Conservation (phyloP, 2,113 vertebrate genomes). For the Tachuris rubrigastra region DNA sequence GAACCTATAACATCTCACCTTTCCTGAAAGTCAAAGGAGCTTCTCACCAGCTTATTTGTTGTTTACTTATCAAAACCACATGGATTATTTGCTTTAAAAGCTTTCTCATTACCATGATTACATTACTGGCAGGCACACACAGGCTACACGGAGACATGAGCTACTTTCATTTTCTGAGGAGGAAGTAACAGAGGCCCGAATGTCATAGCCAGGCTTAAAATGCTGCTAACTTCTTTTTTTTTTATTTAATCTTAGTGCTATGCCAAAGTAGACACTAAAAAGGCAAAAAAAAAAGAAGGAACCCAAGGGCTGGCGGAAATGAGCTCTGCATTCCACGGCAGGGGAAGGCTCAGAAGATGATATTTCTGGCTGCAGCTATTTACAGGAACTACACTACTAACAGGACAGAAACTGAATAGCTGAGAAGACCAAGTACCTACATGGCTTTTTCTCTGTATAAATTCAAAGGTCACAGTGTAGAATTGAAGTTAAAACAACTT, state of each 20-base stretch:
- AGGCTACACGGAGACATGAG: neutral
- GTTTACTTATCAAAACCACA: slow-evolving; percentile 75
- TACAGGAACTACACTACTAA: neutral
- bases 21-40: slow-evolving; percentile 82
- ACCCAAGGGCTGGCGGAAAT: neutral
- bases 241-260: neutral
- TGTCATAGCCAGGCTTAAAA: neutral
- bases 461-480: neutral
- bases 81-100: slow-evolving; percentile 71
- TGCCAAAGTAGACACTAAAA: neutral
- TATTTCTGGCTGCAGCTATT: slow-evolving; percentile 48
- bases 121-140: slow-evolving; percentile 45
- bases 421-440: neutral
- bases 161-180: neutral
- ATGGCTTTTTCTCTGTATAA: neutral
- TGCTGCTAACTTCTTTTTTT: neutral
- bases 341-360: neutral
- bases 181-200: neutral
- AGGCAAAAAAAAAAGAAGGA: neutral
- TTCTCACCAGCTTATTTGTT: slow-evolving; percentile 65
- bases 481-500: neutral
- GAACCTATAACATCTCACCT: slow-evolving; percentile 81
- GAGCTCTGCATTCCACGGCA: neutral
- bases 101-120: slow-evolving; percentile 57
- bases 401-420: neutral